Conservation (phyloP, 2,113 vertebrate species). For the Lipotes vexillifer region DNA sequence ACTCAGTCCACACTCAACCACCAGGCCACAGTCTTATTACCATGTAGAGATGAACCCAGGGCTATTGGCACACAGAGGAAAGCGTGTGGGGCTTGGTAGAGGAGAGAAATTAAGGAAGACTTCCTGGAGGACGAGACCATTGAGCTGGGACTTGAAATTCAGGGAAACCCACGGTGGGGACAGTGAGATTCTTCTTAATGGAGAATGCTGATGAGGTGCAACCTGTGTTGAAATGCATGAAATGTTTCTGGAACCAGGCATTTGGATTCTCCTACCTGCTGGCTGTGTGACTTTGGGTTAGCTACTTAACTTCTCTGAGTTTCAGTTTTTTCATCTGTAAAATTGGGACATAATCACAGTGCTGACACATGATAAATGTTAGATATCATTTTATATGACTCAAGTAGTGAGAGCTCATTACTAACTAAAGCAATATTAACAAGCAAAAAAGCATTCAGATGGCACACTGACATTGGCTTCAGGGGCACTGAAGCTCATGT, state of each 20-base stretch:
- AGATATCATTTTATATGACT: background rate
- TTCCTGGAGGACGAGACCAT: background rate
- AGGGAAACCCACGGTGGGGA: background rate
- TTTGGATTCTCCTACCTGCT: background rate
- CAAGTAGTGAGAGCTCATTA: conserved; percentile 4
- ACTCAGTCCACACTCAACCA: background rate
- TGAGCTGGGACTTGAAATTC: background rate
- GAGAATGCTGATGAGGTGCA: background rate
- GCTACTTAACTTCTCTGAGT: background rate
- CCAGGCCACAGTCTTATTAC: background rate
- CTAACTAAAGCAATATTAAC: conserved; percentile 38
- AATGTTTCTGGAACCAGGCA: background rate
- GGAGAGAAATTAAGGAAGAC: background rate
- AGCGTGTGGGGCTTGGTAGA: background rate
- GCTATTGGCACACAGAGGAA: background rate
- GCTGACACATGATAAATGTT: background rate
- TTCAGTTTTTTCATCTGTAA: background rate
- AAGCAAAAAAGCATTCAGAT: conserved; percentile 43
- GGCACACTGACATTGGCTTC: background rate
- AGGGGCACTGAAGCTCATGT: accelerated
- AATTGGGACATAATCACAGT: background rate
- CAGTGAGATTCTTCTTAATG: background rate
- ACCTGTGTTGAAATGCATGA: background rate
- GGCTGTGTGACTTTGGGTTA: background rate
- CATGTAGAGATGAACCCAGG: background rate